Conservation (phyloP, 2,797 vertebrate species). For the Decapterus maruadsi region DNA sequence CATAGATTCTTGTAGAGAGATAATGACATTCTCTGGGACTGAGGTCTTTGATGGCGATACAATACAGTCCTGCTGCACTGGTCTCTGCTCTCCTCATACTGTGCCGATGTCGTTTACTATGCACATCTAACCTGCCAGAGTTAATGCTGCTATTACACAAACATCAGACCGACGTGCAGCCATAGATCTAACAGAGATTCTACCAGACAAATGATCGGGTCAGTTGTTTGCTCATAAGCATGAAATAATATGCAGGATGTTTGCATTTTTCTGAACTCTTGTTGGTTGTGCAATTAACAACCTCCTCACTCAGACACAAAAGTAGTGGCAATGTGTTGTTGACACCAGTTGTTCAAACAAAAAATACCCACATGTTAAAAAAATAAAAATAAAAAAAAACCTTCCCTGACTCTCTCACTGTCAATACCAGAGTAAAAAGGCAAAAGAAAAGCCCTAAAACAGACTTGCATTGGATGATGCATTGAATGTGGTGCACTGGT, state of each 20-base stretch:
- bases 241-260: background rate
- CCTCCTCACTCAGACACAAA: background rate
- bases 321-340: background rate
- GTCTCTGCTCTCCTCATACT: slow-evolving; percentile 16
- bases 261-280: background rate
- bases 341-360: background rate
- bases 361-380: no score
- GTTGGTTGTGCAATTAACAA: background rate
- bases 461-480: no score
- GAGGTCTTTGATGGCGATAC: slow-evolving; percentile 50
- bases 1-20: slow-evolving; percentile 51
- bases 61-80: slow-evolving; percentile 43
- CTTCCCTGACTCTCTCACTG: no score
- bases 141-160: slow-evolving; percentile 12
- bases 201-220: background rate
- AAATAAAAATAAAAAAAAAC: no score
- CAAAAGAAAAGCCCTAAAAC: no score
- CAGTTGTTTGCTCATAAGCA: slow-evolving; percentile 1
- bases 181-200: slow-evolving; percentile 11
- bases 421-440: no score
- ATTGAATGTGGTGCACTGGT: background rate
- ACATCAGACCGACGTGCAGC: slow-evolving; percentile 12
- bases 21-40: slow-evolving; percentile 50
- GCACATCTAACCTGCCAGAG: slow-evolving; percentile 20
- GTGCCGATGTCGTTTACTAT: slow-evolving; percentile 28